A percentile compares a stretch with the other conserved stretches of the same genome.
These are phyloP conservation scores for Drosophila repleta DNA, from an alignment of 1,140 invertebrate genomes.

Conservation along the genomic window DNA sequence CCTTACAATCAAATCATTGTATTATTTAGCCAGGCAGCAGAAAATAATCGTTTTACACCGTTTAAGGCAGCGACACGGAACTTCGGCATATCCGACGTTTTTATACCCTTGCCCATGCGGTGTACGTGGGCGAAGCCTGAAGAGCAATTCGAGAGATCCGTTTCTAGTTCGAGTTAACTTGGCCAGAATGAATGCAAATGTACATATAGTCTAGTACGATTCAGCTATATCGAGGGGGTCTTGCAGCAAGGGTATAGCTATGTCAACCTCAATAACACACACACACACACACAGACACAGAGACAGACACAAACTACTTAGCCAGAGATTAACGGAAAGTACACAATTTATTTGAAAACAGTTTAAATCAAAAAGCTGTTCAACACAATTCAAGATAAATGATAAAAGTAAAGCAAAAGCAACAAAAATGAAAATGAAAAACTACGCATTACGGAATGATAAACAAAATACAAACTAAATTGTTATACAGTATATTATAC, in stretches of 20 bases:
- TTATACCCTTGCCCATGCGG: slow-evolving; percentile 20
- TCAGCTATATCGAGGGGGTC: neutral
- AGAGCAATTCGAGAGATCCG: too few species aligned
- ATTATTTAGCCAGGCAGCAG: slow-evolving; percentile 59
- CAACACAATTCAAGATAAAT: slow-evolving; percentile 51
- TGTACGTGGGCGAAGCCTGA: neutral
- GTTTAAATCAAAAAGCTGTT: slow-evolving; percentile 43
- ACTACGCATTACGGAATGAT: slow-evolving; percentile 39
- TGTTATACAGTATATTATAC: slow-evolving; percentile 84
- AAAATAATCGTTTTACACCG: slow-evolving; percentile 13
- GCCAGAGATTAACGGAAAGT: slow-evolving; percentile 37
- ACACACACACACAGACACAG: slow-evolving; percentile 10
- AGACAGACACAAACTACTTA: slow-evolving; percentile 18
- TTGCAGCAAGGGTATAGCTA: slow-evolving; percentile 21
- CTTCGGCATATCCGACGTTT: slow-evolving; percentile 26
- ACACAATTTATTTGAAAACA: slow-evolving; percentile 47
- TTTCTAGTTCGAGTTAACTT: neutral
- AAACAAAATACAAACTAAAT: slow-evolving; percentile 73
- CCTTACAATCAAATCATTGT: slow-evolving; percentile 69
- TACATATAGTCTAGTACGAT: slow-evolving; percentile 35
- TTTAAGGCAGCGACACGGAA: neutral
- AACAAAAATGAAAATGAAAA: slow-evolving; percentile 31
- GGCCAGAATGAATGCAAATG: slow-evolving; percentile 11
- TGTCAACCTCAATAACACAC: slow-evolving; percentile 9
- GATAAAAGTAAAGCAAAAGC: slow-evolving; percentile 51